Conservation (phyloP, 2,113 vertebrate genomes). For the Propithecus coquereli region DNA sequence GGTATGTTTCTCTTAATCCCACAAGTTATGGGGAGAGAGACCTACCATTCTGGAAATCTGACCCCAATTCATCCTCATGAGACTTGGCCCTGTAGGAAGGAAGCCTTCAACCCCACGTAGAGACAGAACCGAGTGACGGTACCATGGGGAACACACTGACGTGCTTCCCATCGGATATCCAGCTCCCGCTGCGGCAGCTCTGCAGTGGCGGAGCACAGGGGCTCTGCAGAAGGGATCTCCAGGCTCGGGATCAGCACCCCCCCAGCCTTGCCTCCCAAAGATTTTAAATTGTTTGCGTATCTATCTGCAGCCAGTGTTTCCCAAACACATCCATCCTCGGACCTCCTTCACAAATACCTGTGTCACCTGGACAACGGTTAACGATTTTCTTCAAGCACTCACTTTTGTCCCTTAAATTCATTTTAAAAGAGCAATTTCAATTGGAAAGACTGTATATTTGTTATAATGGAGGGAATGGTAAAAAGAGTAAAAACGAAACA, state of each 20-base stretch:
- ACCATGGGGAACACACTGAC: background rate
- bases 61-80: background rate
- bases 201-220: accelerated
- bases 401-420: background rate
- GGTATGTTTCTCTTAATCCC: background rate
- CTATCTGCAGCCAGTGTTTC: background rate
- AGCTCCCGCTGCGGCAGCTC: background rate
- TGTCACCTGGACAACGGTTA: background rate
- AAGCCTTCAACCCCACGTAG: background rate
- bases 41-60: background rate
- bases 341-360: background rate
- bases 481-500: background rate
- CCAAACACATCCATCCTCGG: background rate
- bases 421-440: constrained; percentile 4
- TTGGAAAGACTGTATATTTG: background rate
- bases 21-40: background rate
- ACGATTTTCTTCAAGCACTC: background rate
- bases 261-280: background rate
- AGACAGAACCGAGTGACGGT: background rate
- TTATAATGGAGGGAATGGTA: background rate
- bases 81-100: background rate
- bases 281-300: background rate
- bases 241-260: background rate
- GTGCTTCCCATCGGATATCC: background rate
- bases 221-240: background rate